Conservation (phyloP, 2,888 invertebrate genomes). For the Drosophila rellima region DNA sequence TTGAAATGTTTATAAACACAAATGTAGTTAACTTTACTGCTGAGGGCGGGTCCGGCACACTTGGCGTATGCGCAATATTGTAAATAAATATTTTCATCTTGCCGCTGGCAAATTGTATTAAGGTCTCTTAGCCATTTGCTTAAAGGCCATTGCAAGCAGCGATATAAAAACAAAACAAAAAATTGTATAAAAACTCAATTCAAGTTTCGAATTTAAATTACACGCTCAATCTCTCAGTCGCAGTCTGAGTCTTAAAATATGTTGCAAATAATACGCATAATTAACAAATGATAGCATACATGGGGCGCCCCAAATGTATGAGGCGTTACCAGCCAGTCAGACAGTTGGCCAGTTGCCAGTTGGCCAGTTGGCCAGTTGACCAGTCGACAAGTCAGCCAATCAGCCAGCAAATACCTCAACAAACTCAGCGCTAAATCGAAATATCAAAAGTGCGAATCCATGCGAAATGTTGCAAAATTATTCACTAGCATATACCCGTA, state of each 20-base stretch:
- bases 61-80: slow-evolving; percentile 51
- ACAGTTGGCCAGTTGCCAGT: slow-evolving; percentile 2
- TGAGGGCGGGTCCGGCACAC: slow-evolving; percentile 29
- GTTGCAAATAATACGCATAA: slow-evolving; percentile 70
- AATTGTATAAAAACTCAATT: slow-evolving; percentile 4
- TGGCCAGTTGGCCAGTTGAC: not conserved
- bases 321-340: slow-evolving; percentile 29
- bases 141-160: slow-evolving; percentile 40
- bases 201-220: slow-evolving; percentile 48
- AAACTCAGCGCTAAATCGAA: slow-evolving; percentile 27
- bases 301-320: slow-evolving; percentile 37
- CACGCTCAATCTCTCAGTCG: slow-evolving; percentile 49
- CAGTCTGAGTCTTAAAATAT: slow-evolving; percentile 23
- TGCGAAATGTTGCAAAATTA: slow-evolving; percentile 22
- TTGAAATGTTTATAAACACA: slow-evolving; percentile 48
- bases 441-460: slow-evolving; percentile 31
- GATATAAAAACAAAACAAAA: not conserved
- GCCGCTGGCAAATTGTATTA: slow-evolving; percentile 43
- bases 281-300: slow-evolving; percentile 62
- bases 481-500: slow-evolving; percentile 28
- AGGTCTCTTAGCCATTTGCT: slow-evolving; percentile 46
- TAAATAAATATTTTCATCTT: slow-evolving; percentile 29
- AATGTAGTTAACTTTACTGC: slow-evolving; percentile 36
- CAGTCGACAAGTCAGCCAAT: slow-evolving; percentile 19
- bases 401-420: slow-evolving; percentile 29